Evolutionary conservation across 2,797 vertebrate species (phyloP), one percentile per base, ranked within the genome.

Genomic region (Leucoraja ocellata): DNA sequence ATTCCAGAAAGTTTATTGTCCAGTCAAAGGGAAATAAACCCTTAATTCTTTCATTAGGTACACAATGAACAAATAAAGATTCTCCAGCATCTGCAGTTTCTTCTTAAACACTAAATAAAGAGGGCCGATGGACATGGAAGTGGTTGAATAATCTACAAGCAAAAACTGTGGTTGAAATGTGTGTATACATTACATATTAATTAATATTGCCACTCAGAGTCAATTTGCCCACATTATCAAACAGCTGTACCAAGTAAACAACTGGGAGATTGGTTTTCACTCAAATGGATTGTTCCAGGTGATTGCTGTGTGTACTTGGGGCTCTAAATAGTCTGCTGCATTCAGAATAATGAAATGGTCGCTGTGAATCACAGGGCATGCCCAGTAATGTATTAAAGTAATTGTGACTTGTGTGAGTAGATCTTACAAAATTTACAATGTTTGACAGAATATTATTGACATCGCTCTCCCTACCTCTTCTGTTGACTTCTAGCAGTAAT

Each of bases 401-500:
- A n/a, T 68, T 28, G 54, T 65, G 65, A 68, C 13, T 28, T 11
- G 32, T 65, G 28, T n/a, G 61, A 88, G n/a, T 32, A 88, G 68
- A 88, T 58, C n/a, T n/a, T 32, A 1, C 16, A 28, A 25, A 88
- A 63, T 88, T 32, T 88, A 32, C 21, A 88, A 65, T 21, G 11
- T 63, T 16, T 88, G 84, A 32, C n/a, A 65, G 32, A 32, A 88
- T 36, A 16, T 68, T 36, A 88, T 16, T 88, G 84, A 14, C 83
- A 61, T 58, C 63, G 58, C n/a, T 88, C n/a, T 36, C 84, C 28
- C 28, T 65, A 28, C 28, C 28, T 32, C 18, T 32, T 65, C 32
- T 88, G 63, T 88, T 88, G 61, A 88, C 63, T 63, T 84, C 28
- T n/a, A 58, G 28, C n/a, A 65, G 63, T n/a, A 63, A n/a, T 88